Evolutionary conservation across 2,113 vertebrate species (phyloP), one percentile per base, ranked within the genome.

Genomic region (Lagopus leucura): DNA sequence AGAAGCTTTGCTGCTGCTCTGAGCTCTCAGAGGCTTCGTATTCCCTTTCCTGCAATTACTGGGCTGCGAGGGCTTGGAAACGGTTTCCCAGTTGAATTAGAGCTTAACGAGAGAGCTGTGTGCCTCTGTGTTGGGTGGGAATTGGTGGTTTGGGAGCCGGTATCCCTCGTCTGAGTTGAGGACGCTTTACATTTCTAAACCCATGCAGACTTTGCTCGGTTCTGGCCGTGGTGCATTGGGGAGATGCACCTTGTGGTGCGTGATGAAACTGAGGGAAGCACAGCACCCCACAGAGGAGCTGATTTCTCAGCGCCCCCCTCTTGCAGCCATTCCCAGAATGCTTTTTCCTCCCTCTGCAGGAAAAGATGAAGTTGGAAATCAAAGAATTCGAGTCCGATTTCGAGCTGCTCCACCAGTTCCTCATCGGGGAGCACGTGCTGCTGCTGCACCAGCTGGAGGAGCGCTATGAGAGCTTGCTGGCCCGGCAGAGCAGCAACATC

Each of bases 381-480:
- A 95, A 97, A 86, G 97, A 97, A 25, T 95, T 98, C 11, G 97
- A 97, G 82, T 95, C 97, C 0, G 97, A 98, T 14, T 98, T 98
- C 5, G 97, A 97, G 90, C 84, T 96, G 50, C 94, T 98, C 79
- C 97, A 97, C 38, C 95, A 96, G 25, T 98, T 98, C 90, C 97
- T 98, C n/a, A 92, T 97, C 0, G 97, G 97, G 27, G 98, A 98
- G 58, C 97, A 98, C 94, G 97, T 97, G 11, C 89, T 97, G 88
- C 90, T 98, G 64, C 69, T 97, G 7, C 95, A 96, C n/a, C 97
- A 97, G 79, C 96, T 98, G 50, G 93, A 97, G 55, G 97, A 97
- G 32, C 97, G 96, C 74, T 96, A 98, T 1, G 97, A 98, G 90
- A 82, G 83, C n/a, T 57, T 97, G 38, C 14, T 98, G 86, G 97